phyloP scores from a whole-genome alignment of 1,140 invertebrate genomes.

The Bombus confusus region DNA sequence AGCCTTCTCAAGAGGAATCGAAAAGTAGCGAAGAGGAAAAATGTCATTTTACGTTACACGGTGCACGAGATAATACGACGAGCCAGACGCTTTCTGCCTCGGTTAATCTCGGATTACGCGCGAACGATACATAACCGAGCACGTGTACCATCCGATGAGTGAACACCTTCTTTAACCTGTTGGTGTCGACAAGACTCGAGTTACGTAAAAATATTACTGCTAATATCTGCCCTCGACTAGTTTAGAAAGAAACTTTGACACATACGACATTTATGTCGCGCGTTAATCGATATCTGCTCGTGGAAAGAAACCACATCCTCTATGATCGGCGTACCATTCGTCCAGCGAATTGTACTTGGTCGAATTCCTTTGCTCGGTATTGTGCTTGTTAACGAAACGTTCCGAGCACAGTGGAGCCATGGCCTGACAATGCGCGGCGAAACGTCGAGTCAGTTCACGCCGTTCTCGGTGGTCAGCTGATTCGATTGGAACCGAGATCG shows the following conservation, averaged over 20 bases:
- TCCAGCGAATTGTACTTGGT: neutral
- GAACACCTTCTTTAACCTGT: neutral
- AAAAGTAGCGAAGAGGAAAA: neutral
- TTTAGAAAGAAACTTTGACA: neutral
- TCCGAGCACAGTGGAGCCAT: neutral
- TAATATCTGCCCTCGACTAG: neutral
- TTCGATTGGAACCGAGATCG: conserved; percentile 5
- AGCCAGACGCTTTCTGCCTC: neutral
- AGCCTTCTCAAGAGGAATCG: neutral
- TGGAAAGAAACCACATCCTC: neutral
- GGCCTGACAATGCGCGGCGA: neutral
- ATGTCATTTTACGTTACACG: neutral
- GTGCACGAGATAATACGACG: neutral
- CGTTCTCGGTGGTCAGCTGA: conserved; percentile 15
- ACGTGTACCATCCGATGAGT: neutral
- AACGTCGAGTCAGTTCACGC: neutral
- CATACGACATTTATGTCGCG: neutral
- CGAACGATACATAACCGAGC: neutral
- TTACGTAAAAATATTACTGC: neutral
- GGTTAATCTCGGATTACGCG: neutral
- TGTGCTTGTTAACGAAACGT: neutral
- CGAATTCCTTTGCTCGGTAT: neutral
- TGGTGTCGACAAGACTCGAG: neutral
- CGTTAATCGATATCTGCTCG: neutral
- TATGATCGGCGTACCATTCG: neutral